phyloP scores from a whole-genome alignment of 2,888 invertebrate species.

The Prosapia bicincta region DNA sequence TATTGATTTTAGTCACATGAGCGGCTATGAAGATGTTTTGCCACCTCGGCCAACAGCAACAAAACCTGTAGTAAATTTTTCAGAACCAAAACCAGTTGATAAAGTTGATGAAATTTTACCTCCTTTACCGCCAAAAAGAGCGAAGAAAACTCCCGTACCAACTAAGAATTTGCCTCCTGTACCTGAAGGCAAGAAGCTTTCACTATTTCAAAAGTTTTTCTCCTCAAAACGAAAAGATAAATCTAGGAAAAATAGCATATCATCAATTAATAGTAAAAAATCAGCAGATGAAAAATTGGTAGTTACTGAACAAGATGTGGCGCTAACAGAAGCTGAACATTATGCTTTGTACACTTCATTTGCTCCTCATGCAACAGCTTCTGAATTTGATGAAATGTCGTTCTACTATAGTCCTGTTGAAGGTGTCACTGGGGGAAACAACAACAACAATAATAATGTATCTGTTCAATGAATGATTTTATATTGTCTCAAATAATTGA shows the following conservation, averaged over 20 bases:
- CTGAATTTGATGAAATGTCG: slow-evolving; percentile 85
- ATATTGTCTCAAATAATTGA: background rate
- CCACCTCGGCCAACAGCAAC: slow-evolving; percentile 49
- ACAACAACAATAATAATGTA: background rate
- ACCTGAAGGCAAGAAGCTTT: slow-evolving; percentile 52
- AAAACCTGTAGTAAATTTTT: slow-evolving; percentile 45
- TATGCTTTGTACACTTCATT: slow-evolving; percentile 83
- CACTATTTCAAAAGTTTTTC: slow-evolving; percentile 62
- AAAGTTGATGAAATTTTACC: slow-evolving; percentile 53
- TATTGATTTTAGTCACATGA: slow-evolving; percentile 41
- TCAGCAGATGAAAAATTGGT: slow-evolving; percentile 8
- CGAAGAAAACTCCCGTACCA: slow-evolving; percentile 46
- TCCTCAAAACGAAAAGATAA: slow-evolving; percentile 53
- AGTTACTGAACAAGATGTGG: slow-evolving; percentile 46
- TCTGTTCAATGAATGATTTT: background rate
- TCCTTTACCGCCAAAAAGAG: slow-evolving; percentile 63
- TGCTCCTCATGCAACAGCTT: slow-evolving; percentile 80
- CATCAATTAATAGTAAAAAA: slow-evolving; percentile 30
- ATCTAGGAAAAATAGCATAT: slow-evolving; percentile 29
- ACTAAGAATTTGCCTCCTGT: slow-evolving; percentile 56
- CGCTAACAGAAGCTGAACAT: slow-evolving; percentile 82
- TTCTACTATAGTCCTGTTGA: slow-evolving; percentile 84
- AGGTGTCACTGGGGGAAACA: slow-evolving; percentile 44
- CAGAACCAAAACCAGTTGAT: slow-evolving; percentile 11
- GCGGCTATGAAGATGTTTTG: slow-evolving; percentile 58